Conservation (phyloP, 1,140 invertebrate species). For the Pantala flavescens region DNA sequence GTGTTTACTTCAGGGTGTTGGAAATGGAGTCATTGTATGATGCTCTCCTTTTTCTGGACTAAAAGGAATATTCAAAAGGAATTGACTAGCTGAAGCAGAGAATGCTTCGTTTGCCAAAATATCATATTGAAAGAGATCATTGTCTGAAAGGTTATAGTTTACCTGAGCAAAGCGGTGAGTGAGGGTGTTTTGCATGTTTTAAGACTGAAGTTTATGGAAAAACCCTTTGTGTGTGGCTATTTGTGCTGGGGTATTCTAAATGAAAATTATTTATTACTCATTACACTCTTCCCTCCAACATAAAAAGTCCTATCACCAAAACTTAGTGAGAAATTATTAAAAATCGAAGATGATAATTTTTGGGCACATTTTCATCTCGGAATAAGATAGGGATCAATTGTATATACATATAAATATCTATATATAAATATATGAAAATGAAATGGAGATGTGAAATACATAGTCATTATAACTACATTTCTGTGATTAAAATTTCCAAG, state of each 20-base stretch:
- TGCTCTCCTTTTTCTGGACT: too few species aligned
- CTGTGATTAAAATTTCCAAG: neutral
- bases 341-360: neutral
- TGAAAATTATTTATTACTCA: neutral
- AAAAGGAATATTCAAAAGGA: too few species aligned
- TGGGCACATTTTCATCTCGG: neutral
- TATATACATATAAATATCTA: neutral
- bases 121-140: too few species aligned
- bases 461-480: conserved; percentile 1
- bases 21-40: too few species aligned
- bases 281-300: neutral
- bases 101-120: too few species aligned
- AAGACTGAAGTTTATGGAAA: too few species aligned
- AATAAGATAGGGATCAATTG: neutral
- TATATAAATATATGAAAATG: neutral
- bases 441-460: neutral
- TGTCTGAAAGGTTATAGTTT: too few species aligned
- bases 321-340: neutral
- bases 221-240: too few species aligned
- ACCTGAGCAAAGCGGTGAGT: too few species aligned
- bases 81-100: too few species aligned
- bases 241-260: neutral
- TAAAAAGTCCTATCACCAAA: conserved; percentile 2
- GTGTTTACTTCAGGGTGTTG: too few species aligned
- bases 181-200: too few species aligned